A percentile compares a stretch with the other conserved stretches of the same genome.
Conservation (phyloP, 2,888 invertebrate species). For the Muschampia plurimacula region DNA sequence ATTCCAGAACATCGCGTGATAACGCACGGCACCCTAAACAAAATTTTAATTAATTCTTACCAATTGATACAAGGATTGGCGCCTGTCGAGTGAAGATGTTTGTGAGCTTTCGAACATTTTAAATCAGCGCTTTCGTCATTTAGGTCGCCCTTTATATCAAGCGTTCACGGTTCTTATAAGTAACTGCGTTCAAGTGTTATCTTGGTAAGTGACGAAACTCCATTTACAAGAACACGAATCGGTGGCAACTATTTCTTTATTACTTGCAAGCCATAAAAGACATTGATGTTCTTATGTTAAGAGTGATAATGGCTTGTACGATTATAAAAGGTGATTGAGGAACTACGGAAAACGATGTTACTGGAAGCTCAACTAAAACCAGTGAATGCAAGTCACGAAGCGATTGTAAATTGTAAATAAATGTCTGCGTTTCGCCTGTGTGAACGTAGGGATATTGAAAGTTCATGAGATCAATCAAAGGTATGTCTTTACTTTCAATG, state of each 20-base stretch:
- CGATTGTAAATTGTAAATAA: constrained; percentile 66
- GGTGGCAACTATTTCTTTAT: constrained; percentile 30
- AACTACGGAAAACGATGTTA: constrained; percentile 49
- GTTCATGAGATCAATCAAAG: constrained; percentile 61
- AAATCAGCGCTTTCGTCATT: constrained; percentile 61
- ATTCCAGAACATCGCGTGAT: constrained; percentile 32
- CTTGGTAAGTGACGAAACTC: constrained; percentile 70
- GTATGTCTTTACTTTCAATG: constrained; percentile 52
- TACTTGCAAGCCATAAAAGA: constrained; percentile 33
- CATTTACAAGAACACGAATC: constrained; percentile 59
- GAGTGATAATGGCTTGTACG: constrained; percentile 33
- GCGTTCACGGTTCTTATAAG: constrained; percentile 62
- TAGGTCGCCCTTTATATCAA: constrained; percentile 61
- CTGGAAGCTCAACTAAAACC: constrained; percentile 66
- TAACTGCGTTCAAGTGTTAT: constrained; percentile 62
- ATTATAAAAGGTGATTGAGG: constrained; percentile 39
- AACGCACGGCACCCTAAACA: constrained; percentile 38
- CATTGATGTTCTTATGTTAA: constrained; percentile 28
- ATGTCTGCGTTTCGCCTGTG: constrained; percentile 43
- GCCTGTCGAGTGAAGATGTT: constrained; percentile 54
- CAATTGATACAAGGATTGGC: constrained; percentile 48
- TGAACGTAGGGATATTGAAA: constrained; percentile 51
- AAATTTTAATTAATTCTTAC: constrained; percentile 66
- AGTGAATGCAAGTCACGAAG: constrained; percentile 65
- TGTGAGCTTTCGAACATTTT: constrained; percentile 51